Conservation (phyloP, 2,113 vertebrate species). For the Catagonus wagneri region DNA sequence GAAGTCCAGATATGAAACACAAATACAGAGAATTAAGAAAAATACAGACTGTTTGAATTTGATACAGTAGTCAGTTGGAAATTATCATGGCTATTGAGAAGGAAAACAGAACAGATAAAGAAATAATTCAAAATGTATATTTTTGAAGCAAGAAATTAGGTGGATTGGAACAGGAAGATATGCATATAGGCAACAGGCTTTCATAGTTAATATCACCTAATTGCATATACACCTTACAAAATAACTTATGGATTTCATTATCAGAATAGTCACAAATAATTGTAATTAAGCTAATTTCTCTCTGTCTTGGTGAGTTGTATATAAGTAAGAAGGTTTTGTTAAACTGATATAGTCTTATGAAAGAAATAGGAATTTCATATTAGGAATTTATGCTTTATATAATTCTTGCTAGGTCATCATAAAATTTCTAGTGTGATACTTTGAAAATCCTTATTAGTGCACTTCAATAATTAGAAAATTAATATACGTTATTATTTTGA, state of each 20-base stretch:
- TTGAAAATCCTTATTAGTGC: not conserved
- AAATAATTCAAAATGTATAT: not conserved
- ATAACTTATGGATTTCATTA: not conserved
- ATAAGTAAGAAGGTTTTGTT: not conserved
- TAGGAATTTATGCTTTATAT: not conserved
- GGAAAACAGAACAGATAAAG: not conserved
- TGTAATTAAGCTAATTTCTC: not conserved
- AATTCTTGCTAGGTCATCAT: not conserved
- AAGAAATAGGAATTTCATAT: not conserved
- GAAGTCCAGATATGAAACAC: not conserved
- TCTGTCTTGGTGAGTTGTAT: not conserved
- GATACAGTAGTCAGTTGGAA: not conserved
- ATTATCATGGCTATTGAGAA: not conserved
- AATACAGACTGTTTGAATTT: not conserved
- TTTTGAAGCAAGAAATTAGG: not conserved
- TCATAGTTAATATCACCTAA: not conserved
- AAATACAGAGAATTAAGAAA: constrained; percentile 18
- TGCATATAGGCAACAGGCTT: not conserved
- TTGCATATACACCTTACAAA: not conserved
- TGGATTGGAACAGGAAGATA: not conserved
- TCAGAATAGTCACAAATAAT: not conserved
- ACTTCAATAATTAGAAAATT: not conserved
- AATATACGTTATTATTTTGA: not conserved
- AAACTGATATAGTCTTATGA: not conserved
- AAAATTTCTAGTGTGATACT: not conserved